Evolutionary conservation across 2,113 vertebrate species (phyloP), one percentile per base, ranked within the genome.

Genomic region (Monopterus albus): DNA sequence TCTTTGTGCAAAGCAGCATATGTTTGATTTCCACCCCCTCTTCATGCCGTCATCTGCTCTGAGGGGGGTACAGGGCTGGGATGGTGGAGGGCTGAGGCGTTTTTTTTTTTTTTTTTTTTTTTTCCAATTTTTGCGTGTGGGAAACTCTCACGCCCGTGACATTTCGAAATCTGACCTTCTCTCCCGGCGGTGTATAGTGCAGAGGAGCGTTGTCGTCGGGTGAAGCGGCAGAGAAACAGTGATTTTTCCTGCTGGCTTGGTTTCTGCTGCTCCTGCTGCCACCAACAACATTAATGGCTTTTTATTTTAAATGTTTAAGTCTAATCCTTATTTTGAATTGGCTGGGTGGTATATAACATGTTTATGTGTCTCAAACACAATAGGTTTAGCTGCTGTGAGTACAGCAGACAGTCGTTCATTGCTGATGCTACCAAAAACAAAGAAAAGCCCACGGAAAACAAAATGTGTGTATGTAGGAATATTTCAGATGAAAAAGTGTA

Each of bases 111-210:
- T n/a, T 84, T 84, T 87, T 90, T n/a, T n/a, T n/a, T n/a, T 81
- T 87, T 87, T 93, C 84, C 88, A 94, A 92, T 94, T 92, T 91
- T 91, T 84, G 91, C 84, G 90, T 92, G 91, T 91, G 90, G 89
- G n/a, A n/a, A 89, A 91, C 89, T 91, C 91, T 92, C 91, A 92
- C 80, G 88, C 68, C 89, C 56, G 87, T 94, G 93, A 92, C 93
- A 94, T 94, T 94, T 93, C 76, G 75, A 82, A 90, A 89, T 88
- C 84, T 94, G 93, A 94, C 93, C 93, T 94, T 94, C 90, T 93
- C 88, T 84, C 87, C 82, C 79, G 84, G 77, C 53, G 75, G 51
- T 76, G 84, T 42, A 14, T 29, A 74, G 79, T 58, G 3, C 59
- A 45, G 61, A 75, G 63, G 51, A 68, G 50, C 69, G 1, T 26